phyloP scores from a whole-genome alignment of 2,113 vertebrate species.

The Bungarus multicinctus region DNA sequence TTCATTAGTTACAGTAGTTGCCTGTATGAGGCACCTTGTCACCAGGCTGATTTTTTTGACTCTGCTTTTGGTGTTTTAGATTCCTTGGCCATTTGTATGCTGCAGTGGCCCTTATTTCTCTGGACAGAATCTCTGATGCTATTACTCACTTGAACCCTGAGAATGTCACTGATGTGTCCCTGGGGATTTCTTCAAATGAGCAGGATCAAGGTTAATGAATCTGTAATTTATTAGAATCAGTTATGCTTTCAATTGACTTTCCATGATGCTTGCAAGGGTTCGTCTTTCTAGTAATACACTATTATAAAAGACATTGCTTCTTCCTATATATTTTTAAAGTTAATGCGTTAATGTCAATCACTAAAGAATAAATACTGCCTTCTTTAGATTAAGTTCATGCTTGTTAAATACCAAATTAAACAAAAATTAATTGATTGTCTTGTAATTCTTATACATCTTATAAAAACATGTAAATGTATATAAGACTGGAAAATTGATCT shows the following conservation, averaged over 20 bases:
- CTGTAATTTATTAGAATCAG: slow-evolving; percentile 48
- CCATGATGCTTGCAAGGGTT: slow-evolving; percentile 31
- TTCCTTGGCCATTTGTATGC: slow-evolving; percentile 97
- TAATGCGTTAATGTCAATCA: neutral
- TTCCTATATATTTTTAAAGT: slow-evolving; percentile 1
- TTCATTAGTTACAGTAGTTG: neutral
- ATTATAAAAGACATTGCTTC: slow-evolving; percentile 4
- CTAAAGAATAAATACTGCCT: neutral
- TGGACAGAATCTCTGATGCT: slow-evolving; percentile 97
- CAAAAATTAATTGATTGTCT: neutral
- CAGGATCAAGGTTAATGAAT: slow-evolving; percentile 91
- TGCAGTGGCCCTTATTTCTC: slow-evolving; percentile 95
- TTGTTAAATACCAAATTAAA: neutral
- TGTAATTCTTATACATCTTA: neutral
- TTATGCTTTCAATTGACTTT: slow-evolving; percentile 45
- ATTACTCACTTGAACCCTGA: slow-evolving; percentile 96
- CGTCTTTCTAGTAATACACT: slow-evolving; percentile 25
- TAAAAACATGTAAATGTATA: neutral
- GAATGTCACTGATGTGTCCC: slow-evolving; percentile 93
- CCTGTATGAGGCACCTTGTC: neutral
- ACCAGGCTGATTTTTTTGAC: slow-evolving; percentile 23
- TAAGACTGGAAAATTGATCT: neutral
- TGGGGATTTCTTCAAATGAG: slow-evolving; percentile 88
- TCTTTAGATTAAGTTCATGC: neutral
- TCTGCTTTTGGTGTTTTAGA: slow-evolving; percentile 67